These are phyloP conservation scores for Phalacrocorax carbo DNA, from an alignment of 2,113 vertebrate species.

Conservation along the genomic window DNA sequence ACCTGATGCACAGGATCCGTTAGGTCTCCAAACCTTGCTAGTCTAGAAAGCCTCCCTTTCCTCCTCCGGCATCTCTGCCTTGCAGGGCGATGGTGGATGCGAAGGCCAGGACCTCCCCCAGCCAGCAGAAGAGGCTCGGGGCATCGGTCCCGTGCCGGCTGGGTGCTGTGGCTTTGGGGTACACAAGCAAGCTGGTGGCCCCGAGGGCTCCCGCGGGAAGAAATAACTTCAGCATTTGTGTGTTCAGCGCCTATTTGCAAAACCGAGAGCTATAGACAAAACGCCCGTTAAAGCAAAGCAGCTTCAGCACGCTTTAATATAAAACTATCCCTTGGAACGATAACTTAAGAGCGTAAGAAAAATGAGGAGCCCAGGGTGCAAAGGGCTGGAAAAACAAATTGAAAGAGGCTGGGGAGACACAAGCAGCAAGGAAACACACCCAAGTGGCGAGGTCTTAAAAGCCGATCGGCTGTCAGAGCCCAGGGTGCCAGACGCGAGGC, in stretches of 20 bases:
- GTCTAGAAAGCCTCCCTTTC: background rate
- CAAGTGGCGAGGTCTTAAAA: fast-evolving
- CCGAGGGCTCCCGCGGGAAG: background rate
- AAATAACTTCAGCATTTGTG: background rate
- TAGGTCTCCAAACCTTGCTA: background rate
- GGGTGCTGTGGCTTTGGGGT: background rate
- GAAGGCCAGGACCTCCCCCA: background rate
- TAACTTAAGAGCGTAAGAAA: fast-evolving
- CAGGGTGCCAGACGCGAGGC: background rate
- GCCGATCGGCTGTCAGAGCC: fast-evolving
- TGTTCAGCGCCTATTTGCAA: background rate
- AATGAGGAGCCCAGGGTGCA: background rate
- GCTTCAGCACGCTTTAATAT: background rate
- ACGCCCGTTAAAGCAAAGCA: background rate
- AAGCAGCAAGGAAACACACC: background rate
- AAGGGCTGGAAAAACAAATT: background rate
- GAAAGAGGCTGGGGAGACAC: background rate
- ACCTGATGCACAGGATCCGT: background rate
- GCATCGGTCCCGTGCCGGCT: background rate
- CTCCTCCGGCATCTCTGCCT: background rate
- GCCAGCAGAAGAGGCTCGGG: fast-evolving
- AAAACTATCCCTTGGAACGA: background rate
- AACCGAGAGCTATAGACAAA: background rate
- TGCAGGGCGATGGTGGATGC: fast-evolving
- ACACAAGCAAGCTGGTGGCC: background rate